These are phyloP conservation scores for Drosophila ananassae DNA, from an alignment of 1,140 invertebrate genomes.

Conservation along the genomic window DNA sequence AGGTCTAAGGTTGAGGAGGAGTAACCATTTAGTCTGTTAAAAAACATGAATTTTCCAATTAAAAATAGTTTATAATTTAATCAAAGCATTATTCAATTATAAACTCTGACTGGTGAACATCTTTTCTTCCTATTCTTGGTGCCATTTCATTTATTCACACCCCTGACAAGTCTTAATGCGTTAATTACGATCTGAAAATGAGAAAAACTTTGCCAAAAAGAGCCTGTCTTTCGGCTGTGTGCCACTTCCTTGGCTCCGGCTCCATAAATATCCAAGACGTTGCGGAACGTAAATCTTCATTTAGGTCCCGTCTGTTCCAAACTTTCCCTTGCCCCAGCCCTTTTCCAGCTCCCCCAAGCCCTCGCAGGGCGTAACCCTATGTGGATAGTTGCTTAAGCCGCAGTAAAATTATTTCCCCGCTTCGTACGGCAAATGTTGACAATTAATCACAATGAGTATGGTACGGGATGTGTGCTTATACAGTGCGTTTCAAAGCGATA, in stretches of 20 bases:
- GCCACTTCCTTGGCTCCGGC: constrained; percentile 34
- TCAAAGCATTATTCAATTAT: no score
- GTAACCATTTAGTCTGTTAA: not conserved
- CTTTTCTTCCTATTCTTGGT: not conserved
- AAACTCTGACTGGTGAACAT: no score
- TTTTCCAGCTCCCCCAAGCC: constrained; percentile 9
- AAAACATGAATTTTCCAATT: no score
- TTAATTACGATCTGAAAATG: constrained; percentile 28
- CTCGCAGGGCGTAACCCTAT: constrained; percentile 9
- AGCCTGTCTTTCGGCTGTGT: constrained; percentile 18
- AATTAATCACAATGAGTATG: constrained; percentile 72
- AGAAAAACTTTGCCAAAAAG: constrained; percentile 23
- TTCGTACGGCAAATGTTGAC: constrained; percentile 47
- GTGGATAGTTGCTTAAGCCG: constrained; percentile 45
- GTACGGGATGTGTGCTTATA: constrained; percentile 22
- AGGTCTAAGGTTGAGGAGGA: not conserved
- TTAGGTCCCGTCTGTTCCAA: constrained; percentile 33
- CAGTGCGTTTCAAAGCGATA: constrained; percentile 23
- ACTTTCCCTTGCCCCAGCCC: constrained; percentile 31
- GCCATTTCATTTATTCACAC: not conserved
- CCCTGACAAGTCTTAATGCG: constrained; percentile 11
- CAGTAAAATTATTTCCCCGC: constrained; percentile 28
- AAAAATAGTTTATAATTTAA: no score
- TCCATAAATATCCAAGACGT: constrained; percentile 40
- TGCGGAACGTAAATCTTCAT: constrained; percentile 66